Percentiles rank a stretch among this genome's conserved stretches.
Conservation (phyloP, 2,113 vertebrate species). For the Lontra canadensis region DNA sequence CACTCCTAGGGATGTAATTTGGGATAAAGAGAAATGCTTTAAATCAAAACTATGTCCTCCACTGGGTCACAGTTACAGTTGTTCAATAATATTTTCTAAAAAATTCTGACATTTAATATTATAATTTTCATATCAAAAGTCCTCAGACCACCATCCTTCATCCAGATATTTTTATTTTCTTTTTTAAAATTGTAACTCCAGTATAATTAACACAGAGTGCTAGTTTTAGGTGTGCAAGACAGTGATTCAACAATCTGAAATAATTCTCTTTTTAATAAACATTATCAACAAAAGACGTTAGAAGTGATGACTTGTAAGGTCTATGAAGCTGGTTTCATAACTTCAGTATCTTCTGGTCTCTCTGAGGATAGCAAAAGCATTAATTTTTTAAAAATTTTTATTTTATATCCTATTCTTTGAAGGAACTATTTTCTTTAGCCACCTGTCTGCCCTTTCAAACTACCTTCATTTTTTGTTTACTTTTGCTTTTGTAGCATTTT, state of each 20-base stretch:
- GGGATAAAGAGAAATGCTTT: neutral
- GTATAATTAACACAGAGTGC: neutral
- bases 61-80: neutral
- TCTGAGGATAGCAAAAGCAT: neutral
- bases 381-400: too few species aligned
- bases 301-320: neutral
- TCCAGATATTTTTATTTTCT: neutral
- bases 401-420: neutral
- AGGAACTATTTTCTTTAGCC: neutral
- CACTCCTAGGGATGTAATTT: neutral
- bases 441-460: neutral
- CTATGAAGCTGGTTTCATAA: neutral
- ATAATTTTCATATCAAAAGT: neutral
- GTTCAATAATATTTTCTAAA: neutral
- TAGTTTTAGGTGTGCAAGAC: neutral
- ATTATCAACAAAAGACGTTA: neutral
- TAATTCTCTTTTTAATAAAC: neutral
- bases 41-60: neutral
- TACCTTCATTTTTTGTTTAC: neutral
- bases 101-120: neutral
- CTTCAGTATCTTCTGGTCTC: neutral
- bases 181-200: neutral
- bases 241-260: neutral
- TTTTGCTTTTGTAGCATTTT: neutral
- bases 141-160: neutral